A percentile compares a stretch with the other conserved stretches of the same genome.
These are phyloP conservation scores for Tichodroma muraria DNA, from an alignment of 2,113 vertebrate genomes.

Conservation along the genomic window DNA sequence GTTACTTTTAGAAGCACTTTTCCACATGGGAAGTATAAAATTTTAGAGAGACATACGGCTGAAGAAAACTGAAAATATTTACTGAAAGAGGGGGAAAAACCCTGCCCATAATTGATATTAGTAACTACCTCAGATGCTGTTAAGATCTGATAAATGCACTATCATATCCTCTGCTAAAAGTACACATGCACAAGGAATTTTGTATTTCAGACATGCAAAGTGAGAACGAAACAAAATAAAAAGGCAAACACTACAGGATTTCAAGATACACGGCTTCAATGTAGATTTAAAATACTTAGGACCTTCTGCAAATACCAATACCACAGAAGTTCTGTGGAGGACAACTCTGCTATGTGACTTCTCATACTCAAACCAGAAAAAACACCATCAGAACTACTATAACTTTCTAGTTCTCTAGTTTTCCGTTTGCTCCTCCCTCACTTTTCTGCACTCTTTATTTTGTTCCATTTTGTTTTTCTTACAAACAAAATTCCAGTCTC, in stretches of 20 bases:
- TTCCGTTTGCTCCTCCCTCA: background rate
- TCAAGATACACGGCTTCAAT: background rate
- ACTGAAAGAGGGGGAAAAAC: background rate
- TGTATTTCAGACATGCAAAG: background rate
- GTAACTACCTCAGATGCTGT: background rate
- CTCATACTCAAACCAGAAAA: background rate
- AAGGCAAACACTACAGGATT: background rate
- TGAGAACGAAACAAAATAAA: background rate
- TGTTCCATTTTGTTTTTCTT: background rate
- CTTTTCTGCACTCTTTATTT: background rate
- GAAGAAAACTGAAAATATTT: background rate
- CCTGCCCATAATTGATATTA: accelerated
- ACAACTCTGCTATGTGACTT: background rate
- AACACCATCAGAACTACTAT: background rate
- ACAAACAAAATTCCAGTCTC: background rate
- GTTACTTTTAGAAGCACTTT: background rate
- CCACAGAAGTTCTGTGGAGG: background rate
- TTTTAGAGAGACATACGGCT: background rate
- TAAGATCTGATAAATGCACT: background rate
- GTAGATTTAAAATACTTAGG: background rate
- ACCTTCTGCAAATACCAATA: background rate
- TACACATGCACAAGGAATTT: background rate
- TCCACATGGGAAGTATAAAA: background rate
- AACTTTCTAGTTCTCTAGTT: background rate
- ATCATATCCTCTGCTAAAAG: background rate